Base-by-base conservation (phyloP, 2,888 invertebrate species). In the Epicampocera succincta region DNA sequence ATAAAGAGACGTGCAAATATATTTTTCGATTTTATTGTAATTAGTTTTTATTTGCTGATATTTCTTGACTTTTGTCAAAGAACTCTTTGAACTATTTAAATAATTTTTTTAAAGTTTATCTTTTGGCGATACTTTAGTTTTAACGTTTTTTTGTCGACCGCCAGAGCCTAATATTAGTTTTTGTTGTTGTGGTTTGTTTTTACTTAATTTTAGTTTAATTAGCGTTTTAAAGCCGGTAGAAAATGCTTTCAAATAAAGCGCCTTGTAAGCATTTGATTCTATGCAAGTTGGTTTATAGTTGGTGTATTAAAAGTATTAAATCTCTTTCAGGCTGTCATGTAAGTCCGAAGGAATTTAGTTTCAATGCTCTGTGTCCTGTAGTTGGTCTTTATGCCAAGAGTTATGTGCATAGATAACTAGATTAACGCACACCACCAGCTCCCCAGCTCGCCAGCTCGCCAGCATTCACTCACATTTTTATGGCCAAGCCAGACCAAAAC, bases 341-440 rank as follows among this genome's bases (percentile, higher is more conserved):
- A 69, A 78, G 65, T 66, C 48, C 56, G 54, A 73, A 73, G 25
- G 66, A 79, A 73, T 66, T 79, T 73, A 19, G n/a, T 21, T 65
- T 61, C 46, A 50, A 13, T 46, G n/a, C 29, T 29, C 40, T 3
- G 12, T 50, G 54, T 50, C 44, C 58, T 65, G 48, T 52, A 19
- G 46, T 46, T 75, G 21, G 1, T 33, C 13, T 48, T 21, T 54
- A 44, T 38, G 33, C 66, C 66, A 78, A 78, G 82, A 82, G 46
- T 82, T 82, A 82, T 82, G 82, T 69, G 78, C 82, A 82, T 82
- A 82, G 78, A 82, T 78, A 78, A 82, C 78, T 78, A 82, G 82
- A 82, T 82, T 82, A 82, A 82, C 78, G 78, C 78, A 82, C 65
- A 76, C 65, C n/a, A n/a, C n/a, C 61, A 33, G 71, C 73, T 15